Evolutionary conservation across 1,140 invertebrate genomes (phyloP).

Genomic region (Meteorus sp.): DNA sequence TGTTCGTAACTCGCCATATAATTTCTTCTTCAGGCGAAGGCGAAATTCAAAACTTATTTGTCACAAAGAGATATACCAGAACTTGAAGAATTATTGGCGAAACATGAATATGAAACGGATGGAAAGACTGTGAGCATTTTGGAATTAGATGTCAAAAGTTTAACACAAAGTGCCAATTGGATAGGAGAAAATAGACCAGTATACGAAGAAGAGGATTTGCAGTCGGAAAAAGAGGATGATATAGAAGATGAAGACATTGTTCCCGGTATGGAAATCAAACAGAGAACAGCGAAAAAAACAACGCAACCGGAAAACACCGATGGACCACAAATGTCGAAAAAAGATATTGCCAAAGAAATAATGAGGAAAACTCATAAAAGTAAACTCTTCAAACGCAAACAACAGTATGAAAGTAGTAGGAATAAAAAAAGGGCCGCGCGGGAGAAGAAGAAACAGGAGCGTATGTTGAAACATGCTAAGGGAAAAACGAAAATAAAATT

Average conservation of each 20-base stretch:
- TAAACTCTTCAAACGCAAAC: slow-evolving; percentile 73
- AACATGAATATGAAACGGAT: slow-evolving; percentile 70
- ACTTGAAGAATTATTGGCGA: slow-evolving; percentile 66
- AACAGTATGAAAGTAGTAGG: slow-evolving; percentile 62
- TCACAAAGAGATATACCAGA: slow-evolving; percentile 69
- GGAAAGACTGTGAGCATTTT: slow-evolving; percentile 75
- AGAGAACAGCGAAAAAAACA: slow-evolving; percentile 32
- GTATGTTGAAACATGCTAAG: background rate
- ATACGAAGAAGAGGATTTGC: slow-evolving; percentile 46
- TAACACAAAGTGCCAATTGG: slow-evolving; percentile 68
- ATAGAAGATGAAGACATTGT: slow-evolving; percentile 50
- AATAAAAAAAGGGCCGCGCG: slow-evolving; percentile 32
- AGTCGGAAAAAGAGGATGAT: slow-evolving; percentile 34
- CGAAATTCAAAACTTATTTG: slow-evolving; percentile 66
- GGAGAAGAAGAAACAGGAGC: background rate
- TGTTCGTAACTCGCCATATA: too few species aligned
- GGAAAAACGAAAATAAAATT: slow-evolving; percentile 1
- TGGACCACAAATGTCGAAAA: slow-evolving; percentile 52
- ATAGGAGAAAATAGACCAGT: slow-evolving; percentile 69
- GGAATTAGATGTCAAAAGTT: slow-evolving; percentile 68
- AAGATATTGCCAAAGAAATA: slow-evolving; percentile 66
- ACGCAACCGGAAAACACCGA: slow-evolving; percentile 29
- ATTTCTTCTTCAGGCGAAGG: slow-evolving; percentile 65
- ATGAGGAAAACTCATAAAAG: slow-evolving; percentile 71
- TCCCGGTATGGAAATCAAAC: slow-evolving; percentile 63